Conservation (phyloP, 2,888 invertebrate genomes). For the Diplazon laetatorius region DNA sequence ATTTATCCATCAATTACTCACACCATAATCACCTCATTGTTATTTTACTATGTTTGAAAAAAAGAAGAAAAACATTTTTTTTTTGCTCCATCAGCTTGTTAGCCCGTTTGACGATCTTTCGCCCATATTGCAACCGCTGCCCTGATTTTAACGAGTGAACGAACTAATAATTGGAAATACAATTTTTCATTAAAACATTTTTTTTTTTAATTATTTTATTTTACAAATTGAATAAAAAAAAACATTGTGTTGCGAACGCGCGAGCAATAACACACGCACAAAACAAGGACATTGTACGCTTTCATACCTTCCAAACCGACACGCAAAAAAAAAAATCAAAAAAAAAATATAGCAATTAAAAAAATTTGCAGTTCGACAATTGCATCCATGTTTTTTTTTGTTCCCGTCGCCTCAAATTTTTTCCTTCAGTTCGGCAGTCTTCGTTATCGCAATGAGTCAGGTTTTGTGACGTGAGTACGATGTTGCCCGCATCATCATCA, state of each 20-base stretch:
- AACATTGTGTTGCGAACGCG: conserved; percentile 16
- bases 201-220: too few relatives aligned
- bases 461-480: conserved; percentile 41
- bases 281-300: conserved; percentile 39
- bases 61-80: too few relatives aligned
- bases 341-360: not conserved
- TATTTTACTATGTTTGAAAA: conserved; percentile 50
- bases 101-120: conserved; percentile 74
- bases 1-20: conserved; percentile 77
- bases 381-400: conserved; percentile 19
- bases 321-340: not conserved
- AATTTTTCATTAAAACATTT: conserved; percentile 25
- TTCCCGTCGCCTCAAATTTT: conserved; percentile 16
- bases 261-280: conserved; percentile 47
- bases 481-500: conserved; percentile 24
- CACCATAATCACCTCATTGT: conserved; percentile 76
- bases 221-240: not conserved
- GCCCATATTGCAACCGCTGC: conserved; percentile 71
- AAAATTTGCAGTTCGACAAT: conserved; percentile 13
- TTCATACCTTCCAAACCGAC: conserved; percentile 22
- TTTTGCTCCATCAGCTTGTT: conserved; percentile 76
- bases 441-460: conserved; percentile 43
- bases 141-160: conserved; percentile 52
- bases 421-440: conserved; percentile 28
- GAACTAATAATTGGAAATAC: conserved; percentile 44